Percentiles rank a stretch among this genome's conserved stretches.
Evolutionary conservation across 2,797 vertebrate genomes (phyloP).

Genomic region (Chelonia mydas): DNA sequence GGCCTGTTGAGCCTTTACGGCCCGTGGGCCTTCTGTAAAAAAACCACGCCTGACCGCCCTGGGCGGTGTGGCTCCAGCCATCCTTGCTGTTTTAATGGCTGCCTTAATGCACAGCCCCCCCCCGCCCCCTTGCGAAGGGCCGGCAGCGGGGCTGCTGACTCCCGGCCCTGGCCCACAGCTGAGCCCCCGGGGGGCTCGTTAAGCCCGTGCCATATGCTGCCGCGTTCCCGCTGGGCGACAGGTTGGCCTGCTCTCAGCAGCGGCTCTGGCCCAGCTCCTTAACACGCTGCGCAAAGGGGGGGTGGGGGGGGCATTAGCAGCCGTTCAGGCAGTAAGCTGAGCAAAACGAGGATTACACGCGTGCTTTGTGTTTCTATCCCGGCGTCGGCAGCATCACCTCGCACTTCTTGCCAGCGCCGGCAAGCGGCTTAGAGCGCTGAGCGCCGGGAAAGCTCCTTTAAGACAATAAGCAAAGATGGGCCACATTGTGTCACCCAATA

Average conservation of each 20-base stretch:
- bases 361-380: background rate
- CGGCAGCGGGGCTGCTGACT: background rate
- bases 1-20: background rate
- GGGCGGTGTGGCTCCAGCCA: background rate
- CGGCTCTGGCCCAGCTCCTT: background rate
- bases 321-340: background rate
- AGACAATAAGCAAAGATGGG: background rate
- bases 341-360: conserved; percentile 31
- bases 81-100: background rate
- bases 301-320: background rate
- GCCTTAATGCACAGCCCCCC: no score
- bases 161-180: background rate
- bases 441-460: background rate
- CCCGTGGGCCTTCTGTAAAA: background rate
- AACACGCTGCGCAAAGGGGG: background rate
- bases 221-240: background rate
- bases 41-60: background rate
- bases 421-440: background rate
- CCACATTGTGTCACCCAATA: background rate
- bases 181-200: background rate
- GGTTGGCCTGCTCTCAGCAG: background rate
- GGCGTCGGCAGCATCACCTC: background rate
- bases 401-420: background rate
- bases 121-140: no score
- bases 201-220: conserved; percentile 2